Evolutionary conservation across 2,113 vertebrate genomes (phyloP).

Genomic region (Hippolais icterina): DNA sequence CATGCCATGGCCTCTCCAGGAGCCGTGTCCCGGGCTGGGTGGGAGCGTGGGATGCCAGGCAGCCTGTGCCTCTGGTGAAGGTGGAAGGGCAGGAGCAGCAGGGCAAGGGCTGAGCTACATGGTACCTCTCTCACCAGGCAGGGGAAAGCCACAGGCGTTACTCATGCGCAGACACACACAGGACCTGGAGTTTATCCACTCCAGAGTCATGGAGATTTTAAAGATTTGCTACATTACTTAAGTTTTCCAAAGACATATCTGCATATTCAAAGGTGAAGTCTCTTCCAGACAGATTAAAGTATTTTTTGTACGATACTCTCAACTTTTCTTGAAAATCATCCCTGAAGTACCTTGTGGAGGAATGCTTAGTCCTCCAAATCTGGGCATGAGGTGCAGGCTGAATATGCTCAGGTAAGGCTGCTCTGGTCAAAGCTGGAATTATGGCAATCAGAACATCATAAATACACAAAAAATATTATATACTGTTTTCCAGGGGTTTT

Average conservation of each 20-base stretch:
- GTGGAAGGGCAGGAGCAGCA: rapidly evolving
- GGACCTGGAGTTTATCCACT: not conserved
- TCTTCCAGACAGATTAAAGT: not conserved
- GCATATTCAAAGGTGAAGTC: not conserved
- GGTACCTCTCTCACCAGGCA: not conserved
- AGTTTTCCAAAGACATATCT: not conserved
- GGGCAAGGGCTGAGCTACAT: not conserved
- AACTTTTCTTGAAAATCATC: not conserved
- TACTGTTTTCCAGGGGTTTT: not conserved
- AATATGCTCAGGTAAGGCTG: not conserved
- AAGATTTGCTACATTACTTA: not conserved
- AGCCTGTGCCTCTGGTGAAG: rapidly evolving
- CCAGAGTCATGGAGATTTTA: not conserved
- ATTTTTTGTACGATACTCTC: not conserved
- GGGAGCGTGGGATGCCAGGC: not conserved
- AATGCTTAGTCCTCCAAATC: not conserved
- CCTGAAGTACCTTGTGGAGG: rapidly evolving
- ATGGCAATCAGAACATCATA: not conserved
- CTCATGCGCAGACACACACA: not conserved
- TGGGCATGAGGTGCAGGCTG: not conserved
- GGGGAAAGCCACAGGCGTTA: not conserved
- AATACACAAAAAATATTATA: not conserved
- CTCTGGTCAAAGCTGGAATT: not conserved
- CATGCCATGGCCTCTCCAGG: rapidly evolving
- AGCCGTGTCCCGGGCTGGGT: not conserved